These are phyloP conservation scores for Chrysocyon brachyurus DNA, from an alignment of 2,797 vertebrate genomes.

Conservation along the genomic window DNA sequence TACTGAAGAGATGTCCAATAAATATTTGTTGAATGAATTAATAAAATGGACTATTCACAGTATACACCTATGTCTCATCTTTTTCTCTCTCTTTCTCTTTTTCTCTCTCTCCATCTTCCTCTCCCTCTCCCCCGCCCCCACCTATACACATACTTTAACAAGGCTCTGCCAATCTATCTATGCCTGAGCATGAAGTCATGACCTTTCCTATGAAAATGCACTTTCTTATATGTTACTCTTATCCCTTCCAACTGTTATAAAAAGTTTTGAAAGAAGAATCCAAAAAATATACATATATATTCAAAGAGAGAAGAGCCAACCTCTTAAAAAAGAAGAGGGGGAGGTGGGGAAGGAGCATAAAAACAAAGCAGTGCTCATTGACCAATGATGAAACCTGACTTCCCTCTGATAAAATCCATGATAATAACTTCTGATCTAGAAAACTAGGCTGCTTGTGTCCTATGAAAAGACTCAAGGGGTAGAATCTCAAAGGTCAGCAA, in stretches of 20 bases:
- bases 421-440: conserved; percentile 83
- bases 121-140: neutral
- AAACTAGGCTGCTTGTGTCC: conserved; percentile 80
- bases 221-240: conserved; percentile 13
- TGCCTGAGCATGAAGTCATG: neutral
- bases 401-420: conserved; percentile 68
- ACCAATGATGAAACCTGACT: neutral
- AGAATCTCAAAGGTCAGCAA: conserved; percentile 88
- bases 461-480: conserved; percentile 81
- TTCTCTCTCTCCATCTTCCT: neutral
- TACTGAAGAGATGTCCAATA: neutral
- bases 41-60: neutral
- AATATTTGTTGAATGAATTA: conserved; percentile 53
- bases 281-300: neutral
- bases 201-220: neutral
- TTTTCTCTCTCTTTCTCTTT: neutral
- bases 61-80: neutral
- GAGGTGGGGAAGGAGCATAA: conserved; percentile 6
- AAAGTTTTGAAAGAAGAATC: neutral
- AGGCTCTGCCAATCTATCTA: neutral
- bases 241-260: neutral
- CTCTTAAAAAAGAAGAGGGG: neutral
- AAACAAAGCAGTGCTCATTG: conserved; percentile 58
- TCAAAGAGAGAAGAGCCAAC: neutral
- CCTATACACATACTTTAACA: neutral